Conservation (phyloP, 2,888 invertebrate species). For the Amphipyra berbera region DNA sequence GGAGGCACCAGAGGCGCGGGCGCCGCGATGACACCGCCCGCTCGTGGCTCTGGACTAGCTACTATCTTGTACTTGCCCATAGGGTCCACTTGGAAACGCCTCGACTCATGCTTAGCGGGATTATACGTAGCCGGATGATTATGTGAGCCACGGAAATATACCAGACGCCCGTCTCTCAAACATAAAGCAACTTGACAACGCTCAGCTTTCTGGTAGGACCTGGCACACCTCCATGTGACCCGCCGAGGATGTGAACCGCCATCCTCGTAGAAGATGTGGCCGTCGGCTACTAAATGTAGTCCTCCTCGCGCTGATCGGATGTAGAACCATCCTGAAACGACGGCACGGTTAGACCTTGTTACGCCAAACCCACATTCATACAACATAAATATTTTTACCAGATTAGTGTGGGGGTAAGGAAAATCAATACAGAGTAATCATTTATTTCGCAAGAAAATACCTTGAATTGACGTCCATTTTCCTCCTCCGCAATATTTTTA, state of each 20-base stretch:
- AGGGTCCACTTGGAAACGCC: conserved; percentile 85
- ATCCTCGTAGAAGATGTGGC: conserved; percentile 88
- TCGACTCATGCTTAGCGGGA: conserved; percentile 83
- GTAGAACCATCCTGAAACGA: conserved; percentile 87
- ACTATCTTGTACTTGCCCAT: conserved; percentile 88
- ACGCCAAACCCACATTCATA: conserved; percentile 13
- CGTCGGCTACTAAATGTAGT: conserved; percentile 84
- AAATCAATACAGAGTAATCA: conserved; percentile 35
- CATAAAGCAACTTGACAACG: conserved; percentile 87
- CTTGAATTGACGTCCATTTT: conserved; percentile 30
- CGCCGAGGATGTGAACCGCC: conserved; percentile 86
- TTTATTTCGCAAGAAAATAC: conserved; percentile 39
- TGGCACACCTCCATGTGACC: conserved; percentile 86
- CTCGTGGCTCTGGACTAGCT: conserved; percentile 69
- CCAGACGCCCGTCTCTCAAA: conserved; percentile 84
- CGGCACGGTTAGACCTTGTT: conserved; percentile 57
- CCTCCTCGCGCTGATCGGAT: conserved; percentile 87
- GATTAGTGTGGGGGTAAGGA: conserved; percentile 10
- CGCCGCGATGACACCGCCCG: conserved; percentile 58
- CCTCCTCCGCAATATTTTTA: conserved; percentile 10
- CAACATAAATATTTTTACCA: conserved; percentile 13
- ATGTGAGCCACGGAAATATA: conserved; percentile 85
- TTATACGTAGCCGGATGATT: conserved; percentile 86
- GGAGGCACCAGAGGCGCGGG: conserved; percentile 73
- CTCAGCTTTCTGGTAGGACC: conserved; percentile 87